Evolutionary conservation across 2,888 invertebrate species (phyloP).

Genomic region (Oscheius sp.): DNA sequence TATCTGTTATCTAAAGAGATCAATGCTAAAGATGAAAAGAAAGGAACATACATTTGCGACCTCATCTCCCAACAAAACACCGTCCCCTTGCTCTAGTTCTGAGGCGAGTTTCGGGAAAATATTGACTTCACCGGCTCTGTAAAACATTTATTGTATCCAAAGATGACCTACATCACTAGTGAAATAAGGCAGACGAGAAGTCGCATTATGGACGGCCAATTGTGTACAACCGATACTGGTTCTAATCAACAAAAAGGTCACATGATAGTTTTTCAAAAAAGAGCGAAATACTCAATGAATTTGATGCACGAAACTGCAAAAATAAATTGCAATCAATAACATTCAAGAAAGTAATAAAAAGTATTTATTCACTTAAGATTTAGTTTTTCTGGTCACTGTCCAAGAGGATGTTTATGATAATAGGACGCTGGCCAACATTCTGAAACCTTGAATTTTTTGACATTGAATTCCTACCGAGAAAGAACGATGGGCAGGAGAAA

Average conservation of each 20-base stretch:
- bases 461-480: no score
- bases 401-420: no score
- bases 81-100: conserved; percentile 5
- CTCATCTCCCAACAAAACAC: neutral
- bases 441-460: no score
- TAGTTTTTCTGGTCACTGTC: no score
- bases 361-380: no score
- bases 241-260: conserved; percentile 5
- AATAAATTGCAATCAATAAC: no score
- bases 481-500: no score
- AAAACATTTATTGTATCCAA: neutral
- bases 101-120: conserved; percentile 8
- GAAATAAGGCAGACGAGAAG: neutral
- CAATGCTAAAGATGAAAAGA: neutral
- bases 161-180: neutral
- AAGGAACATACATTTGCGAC: conserved; percentile 4
- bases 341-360: no score
- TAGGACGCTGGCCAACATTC: no score
- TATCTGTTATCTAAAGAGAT: conserved; percentile 18
- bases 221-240: conserved; percentile 15
- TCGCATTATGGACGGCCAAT: conserved; percentile 1
- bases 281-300: no score
- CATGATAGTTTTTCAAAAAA: no score
- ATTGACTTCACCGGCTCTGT: neutral
- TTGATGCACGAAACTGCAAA: no score